These are phyloP conservation scores for Streblospio benedicti DNA, from an alignment of 1,140 invertebrate species.

Conservation along the genomic window DNA sequence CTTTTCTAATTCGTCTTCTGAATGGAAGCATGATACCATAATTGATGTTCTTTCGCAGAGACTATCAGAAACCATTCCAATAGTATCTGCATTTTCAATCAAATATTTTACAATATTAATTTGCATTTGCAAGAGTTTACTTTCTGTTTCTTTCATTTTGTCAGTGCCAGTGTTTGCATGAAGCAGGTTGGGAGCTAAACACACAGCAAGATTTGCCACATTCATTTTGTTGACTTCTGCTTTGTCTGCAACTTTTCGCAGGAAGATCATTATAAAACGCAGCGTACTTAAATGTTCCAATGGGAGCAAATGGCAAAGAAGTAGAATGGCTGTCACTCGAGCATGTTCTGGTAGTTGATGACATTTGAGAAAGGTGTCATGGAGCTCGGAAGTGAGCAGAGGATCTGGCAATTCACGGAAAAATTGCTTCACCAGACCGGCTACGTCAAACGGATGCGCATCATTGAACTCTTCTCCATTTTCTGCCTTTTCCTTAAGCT, in stretches of 20 bases:
- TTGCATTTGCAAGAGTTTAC: constrained; percentile 37
- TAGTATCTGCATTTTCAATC: constrained; percentile 64
- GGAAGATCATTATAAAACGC: constrained; percentile 59
- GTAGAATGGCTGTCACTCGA: constrained; percentile 51
- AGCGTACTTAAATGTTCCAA: constrained; percentile 57
- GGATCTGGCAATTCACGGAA: constrained; percentile 73
- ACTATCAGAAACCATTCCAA: constrained; percentile 61
- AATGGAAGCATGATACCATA: constrained; percentile 30
- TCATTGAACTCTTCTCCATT: constrained; percentile 55
- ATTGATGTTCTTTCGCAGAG: constrained; percentile 47
- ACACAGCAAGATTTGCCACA: constrained; percentile 66
- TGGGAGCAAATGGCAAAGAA: constrained; percentile 59
- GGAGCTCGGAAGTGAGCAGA: constrained; percentile 61
- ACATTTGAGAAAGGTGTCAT: constrained; percentile 66
- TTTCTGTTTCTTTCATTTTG: constrained; percentile 46
- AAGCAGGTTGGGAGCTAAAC: constrained; percentile 74
- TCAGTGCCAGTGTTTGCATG: too few relatives aligned
- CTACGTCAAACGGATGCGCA: constrained; percentile 68
- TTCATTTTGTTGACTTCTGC: constrained; percentile 71
- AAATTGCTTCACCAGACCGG: constrained; percentile 72
- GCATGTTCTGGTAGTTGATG: constrained; percentile 34
- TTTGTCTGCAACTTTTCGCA: constrained; percentile 54
- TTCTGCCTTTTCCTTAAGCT: too few relatives aligned
- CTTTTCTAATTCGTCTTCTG: constrained; percentile 37
- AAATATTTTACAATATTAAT: constrained; percentile 56